Evolutionary conservation across 2,888 invertebrate species (phyloP).

Genomic region (Lydus trimaculatus): DNA sequence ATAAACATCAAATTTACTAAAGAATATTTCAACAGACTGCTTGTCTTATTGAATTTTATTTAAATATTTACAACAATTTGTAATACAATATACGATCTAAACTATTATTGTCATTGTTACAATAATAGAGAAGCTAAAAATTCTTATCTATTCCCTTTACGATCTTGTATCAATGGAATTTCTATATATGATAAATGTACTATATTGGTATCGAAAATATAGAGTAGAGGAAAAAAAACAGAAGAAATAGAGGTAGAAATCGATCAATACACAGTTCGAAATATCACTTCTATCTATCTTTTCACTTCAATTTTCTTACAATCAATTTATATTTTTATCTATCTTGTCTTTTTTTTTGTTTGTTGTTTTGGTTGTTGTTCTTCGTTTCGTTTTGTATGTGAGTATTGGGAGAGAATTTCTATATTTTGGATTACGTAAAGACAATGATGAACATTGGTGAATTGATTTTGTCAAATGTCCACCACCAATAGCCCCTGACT

Average conservation of each 20-base stretch:
- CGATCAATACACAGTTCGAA: background rate
- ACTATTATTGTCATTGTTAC: background rate
- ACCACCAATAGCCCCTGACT: background rate
- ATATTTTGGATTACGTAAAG: no score
- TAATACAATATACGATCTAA: background rate
- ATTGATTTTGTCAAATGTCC: background rate
- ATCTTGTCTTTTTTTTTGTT: background rate
- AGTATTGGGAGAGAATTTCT: no score
- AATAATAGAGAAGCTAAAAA: background rate
- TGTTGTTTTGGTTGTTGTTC: background rate
- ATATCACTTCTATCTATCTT: slow-evolving; percentile 5
- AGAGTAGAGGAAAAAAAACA: background rate
- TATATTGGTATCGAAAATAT: background rate
- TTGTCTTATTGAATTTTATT: background rate
- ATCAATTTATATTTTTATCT: slow-evolving; percentile 18
- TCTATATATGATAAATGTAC: background rate
- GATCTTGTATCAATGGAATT: background rate
- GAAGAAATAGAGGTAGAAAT: background rate
- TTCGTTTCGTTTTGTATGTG: no score
- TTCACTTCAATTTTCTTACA: slow-evolving; percentile 5
- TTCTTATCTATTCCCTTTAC: background rate
- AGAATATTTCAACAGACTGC: background rate
- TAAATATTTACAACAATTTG: background rate
- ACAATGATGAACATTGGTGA: background rate
- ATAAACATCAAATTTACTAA: background rate